Evolutionary conservation across 2,113 vertebrate genomes (phyloP), one percentile per base, ranked within the genome.

Genomic region (Prochilodus magdalenae): DNA sequence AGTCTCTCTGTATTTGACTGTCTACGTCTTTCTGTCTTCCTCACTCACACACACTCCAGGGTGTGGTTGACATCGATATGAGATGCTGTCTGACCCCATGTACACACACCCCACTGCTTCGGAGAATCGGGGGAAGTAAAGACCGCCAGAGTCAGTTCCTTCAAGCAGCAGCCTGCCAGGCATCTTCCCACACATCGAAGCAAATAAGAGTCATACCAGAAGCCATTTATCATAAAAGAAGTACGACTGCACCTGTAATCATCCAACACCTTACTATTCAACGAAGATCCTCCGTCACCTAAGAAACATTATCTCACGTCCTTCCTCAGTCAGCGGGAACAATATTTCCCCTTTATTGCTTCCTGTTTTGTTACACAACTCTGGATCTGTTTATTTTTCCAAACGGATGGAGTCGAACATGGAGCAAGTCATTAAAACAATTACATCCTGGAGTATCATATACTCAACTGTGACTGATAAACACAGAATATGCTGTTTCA

Each of bases 401-500:
- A 78, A 49, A 85, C 51, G n/a, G 73, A 67, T 66, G 60, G 29
- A 40, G 49, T 77, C 26, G 24, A 73, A 77, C 71, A 49, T 0
- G 0, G 16, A 57, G 27, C 69, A 57, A 8, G 44, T 77, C 36
- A 81, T 77, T 77, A 63, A 72, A 83, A 40, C 27, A 62, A 63
- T 75, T 67, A 33, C 47, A 22, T 63, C n/a, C 33, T 51, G 40
- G 27, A 77, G 15, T 27, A 55, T 49, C 33, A 67, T 26, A 44
- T 36, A 49, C 36, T 83, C n/a, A 60, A n/a, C 67, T 51, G 18
- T 66, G 75, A 47, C 36, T 53, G 59, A 66, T 69, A 85, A 76
- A 78, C 69, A 74, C 67, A 77, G 30, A 44, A 36, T 26, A n/a
- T 44, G 24, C 66, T 77, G 74, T 29, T 22, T 59, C 69, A 81